Percentiles rank a stretch among this genome's conserved stretches.
phyloP scores from a whole-genome alignment of 2,113 vertebrate genomes.

The Picathartes gymnocephalus region DNA sequence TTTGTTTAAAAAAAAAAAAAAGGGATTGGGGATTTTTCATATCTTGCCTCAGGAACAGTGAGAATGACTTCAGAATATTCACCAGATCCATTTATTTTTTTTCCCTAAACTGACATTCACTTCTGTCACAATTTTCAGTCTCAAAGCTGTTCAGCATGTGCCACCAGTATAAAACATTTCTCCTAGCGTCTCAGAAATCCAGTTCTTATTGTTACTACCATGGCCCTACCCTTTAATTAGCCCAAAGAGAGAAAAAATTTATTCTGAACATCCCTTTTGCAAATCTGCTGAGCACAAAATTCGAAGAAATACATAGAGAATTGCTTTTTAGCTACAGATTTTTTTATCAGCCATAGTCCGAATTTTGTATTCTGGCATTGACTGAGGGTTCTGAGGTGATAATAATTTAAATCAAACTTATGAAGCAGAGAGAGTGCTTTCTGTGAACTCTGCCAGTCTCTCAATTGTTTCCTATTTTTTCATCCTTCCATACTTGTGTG shows the following conservation, averaged over 20 bases:
- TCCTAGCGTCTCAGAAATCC: background rate
- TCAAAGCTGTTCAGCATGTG: background rate
- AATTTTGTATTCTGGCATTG: constrained; percentile 26
- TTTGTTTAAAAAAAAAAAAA: background rate
- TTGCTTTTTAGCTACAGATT: background rate
- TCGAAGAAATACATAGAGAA: background rate
- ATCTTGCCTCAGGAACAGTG: background rate
- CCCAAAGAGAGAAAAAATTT: background rate
- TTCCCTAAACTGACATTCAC: background rate
- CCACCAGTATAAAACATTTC: background rate
- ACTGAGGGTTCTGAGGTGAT: background rate
- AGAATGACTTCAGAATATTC: background rate
- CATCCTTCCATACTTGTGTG: background rate
- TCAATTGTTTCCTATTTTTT: background rate
- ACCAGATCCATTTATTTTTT: background rate
- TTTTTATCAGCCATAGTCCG: background rate
- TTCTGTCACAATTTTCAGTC: background rate
- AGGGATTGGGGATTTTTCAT: fast-evolving
- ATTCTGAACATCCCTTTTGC: background rate
- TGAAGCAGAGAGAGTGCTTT: background rate
- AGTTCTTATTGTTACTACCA: background rate
- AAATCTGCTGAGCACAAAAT: background rate
- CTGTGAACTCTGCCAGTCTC: background rate
- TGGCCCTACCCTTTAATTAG: background rate
- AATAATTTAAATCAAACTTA: constrained; percentile 20